phyloP scores from a whole-genome alignment of 2,888 invertebrate species.

The Himalopsyche tibetana region DNA sequence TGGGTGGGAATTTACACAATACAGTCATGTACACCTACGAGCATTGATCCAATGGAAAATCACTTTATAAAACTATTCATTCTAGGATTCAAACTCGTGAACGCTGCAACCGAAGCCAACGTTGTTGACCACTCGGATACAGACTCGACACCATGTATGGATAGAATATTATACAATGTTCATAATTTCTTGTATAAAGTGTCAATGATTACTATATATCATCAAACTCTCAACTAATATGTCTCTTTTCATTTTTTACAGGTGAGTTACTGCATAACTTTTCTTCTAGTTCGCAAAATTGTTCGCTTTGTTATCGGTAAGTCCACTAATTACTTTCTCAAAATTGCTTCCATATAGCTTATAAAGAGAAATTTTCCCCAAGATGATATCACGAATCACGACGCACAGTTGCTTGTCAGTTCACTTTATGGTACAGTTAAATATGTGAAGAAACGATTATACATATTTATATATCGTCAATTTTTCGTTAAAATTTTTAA shows the following conservation, averaged over 20 bases:
- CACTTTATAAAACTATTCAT: too few species aligned
- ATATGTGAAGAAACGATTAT: not conserved
- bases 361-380: not conserved
- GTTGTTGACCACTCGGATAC: too few species aligned
- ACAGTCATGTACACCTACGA: too few species aligned
- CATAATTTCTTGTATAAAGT: too few species aligned
- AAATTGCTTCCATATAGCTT: not conserved
- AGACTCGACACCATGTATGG: too few species aligned
- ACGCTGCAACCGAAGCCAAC: too few species aligned
- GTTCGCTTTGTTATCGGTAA: constrained; percentile 15
- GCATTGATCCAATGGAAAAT: too few species aligned
- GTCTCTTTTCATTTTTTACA: not conserved
- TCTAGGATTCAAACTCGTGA: too few species aligned
- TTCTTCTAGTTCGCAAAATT: not conserved
- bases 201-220: too few species aligned
- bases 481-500: too few species aligned
- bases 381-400: not conserved
- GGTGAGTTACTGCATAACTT: not conserved
- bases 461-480: not conserved
- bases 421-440: not conserved
- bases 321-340: not conserved
- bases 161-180: too few species aligned
- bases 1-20: too few species aligned
- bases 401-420: not conserved
- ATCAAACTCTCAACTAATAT: not conserved